Evolutionary conservation across 35 echinoderm and acorn worm genomes (phyloP).

Genomic region (Apostichopus japonicus): DNA sequence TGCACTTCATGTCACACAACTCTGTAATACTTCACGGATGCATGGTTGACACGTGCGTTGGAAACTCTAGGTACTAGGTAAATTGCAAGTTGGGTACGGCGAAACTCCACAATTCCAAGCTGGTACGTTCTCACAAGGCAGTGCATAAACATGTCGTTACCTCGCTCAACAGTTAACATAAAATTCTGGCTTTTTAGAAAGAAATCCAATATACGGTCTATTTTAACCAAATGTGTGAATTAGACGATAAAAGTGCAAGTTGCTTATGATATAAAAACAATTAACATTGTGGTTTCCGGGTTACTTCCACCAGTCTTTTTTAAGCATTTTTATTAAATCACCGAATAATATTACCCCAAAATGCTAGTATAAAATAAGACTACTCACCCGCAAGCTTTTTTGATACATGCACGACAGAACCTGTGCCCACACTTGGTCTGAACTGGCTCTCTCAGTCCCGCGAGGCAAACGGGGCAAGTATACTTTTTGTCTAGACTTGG

Average conservation of each 20-base stretch:
- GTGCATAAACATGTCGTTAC: too few relatives aligned
- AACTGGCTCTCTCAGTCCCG: constrained; percentile 74
- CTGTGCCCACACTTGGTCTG: constrained; percentile 98
- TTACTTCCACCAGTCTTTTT: neutral
- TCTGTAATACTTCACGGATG: too few relatives aligned
- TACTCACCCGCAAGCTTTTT: constrained; percentile 72
- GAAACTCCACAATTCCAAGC: too few relatives aligned
- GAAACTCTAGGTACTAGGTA: too few relatives aligned
- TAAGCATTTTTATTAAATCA: neutral
- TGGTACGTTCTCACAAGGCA: too few relatives aligned
- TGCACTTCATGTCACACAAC: too few relatives aligned
- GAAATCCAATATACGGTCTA: too few relatives aligned
- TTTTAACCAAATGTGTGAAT: neutral
- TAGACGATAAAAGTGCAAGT: too few relatives aligned
- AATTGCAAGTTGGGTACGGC: too few relatives aligned
- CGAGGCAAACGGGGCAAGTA: constrained; percentile 87
- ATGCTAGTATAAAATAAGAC: neutral
- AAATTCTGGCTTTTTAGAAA: too few relatives aligned
- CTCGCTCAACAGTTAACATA: too few relatives aligned
- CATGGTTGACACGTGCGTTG: too few relatives aligned
- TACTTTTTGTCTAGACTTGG: constrained; percentile 84
- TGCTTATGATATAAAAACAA: neutral
- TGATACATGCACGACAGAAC: constrained; percentile 86
- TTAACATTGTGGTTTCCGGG: neutral
- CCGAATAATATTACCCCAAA: neutral